Percentiles rank a stretch among this genome's conserved stretches.
These are phyloP conservation scores for Eolophus roseicapilla DNA, from an alignment of 2,113 vertebrate genomes.

Conservation along the genomic window DNA sequence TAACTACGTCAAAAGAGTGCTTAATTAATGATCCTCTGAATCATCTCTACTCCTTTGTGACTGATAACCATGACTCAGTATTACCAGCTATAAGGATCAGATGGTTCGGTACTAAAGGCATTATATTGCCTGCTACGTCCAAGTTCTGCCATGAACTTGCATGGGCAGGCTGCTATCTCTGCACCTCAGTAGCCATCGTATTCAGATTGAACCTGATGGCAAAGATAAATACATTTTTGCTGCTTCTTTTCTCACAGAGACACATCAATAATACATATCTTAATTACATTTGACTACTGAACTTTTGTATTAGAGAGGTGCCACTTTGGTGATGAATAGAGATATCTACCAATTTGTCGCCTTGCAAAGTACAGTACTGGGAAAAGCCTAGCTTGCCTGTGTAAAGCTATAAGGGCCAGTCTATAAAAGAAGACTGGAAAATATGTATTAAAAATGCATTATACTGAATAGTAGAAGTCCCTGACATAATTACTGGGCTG, in stretches of 20 bases:
- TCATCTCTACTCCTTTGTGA: constrained; percentile 56
- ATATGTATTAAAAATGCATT: background rate
- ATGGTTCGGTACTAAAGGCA: background rate
- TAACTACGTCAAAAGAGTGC: constrained; percentile 18
- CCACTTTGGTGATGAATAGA: background rate
- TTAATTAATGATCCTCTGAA: constrained; percentile 58
- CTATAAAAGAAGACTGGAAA: background rate
- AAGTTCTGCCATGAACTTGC: background rate
- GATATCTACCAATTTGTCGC: background rate
- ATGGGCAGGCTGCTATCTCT: background rate
- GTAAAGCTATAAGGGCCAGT: background rate
- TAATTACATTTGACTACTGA: constrained; percentile 27
- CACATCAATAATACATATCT: constrained; percentile 37
- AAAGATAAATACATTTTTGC: constrained; percentile 9
- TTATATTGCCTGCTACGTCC: background rate
- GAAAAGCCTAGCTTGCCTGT: background rate
- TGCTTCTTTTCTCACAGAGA: constrained; percentile 1
- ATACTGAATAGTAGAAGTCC: background rate
- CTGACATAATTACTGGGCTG: background rate
- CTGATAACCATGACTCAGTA: constrained; percentile 54
- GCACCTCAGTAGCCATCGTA: background rate
- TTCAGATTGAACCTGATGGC: background rate
- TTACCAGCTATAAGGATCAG: background rate
- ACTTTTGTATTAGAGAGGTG: background rate
- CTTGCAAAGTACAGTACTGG: background rate